A percentile compares a stretch with the other conserved stretches of the same genome.
Conservation (phyloP, 92 coral and sea anemone species). For the Bergia puertoricense region DNA sequence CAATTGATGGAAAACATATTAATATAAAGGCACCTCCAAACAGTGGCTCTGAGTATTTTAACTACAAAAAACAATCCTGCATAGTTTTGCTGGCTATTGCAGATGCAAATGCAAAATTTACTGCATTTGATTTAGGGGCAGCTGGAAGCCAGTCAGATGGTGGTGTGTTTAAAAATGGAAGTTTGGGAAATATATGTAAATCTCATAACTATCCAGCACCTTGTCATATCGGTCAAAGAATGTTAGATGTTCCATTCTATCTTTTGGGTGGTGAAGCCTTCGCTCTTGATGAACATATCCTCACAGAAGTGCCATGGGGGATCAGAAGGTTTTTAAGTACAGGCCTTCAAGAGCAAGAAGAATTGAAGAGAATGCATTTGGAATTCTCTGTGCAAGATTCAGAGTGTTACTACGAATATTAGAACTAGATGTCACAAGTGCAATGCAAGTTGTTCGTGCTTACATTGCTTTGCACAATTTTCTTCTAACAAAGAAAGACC, state of each 20-base stretch:
- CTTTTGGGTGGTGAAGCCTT: constrained; percentile 41
- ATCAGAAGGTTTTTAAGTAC: constrained; percentile 31
- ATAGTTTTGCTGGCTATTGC: constrained; percentile 63
- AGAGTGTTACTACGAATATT: constrained; percentile 36
- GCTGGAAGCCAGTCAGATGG: constrained; percentile 69
- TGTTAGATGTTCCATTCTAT: background rate
- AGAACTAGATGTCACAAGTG: constrained; percentile 36
- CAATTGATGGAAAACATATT: constrained; percentile 74
- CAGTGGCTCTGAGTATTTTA: constrained; percentile 63
- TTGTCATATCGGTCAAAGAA: background rate
- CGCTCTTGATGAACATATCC: constrained; percentile 29
- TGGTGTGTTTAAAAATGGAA: constrained; percentile 65
- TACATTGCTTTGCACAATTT: constrained; percentile 36
- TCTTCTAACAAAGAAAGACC: constrained; percentile 42
- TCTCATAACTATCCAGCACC: constrained; percentile 20
- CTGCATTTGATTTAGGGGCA: constrained; percentile 50
- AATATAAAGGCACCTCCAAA: constrained; percentile 65
- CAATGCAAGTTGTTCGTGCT: constrained; percentile 42
- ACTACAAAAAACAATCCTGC: constrained; percentile 61
- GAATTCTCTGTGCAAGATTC: constrained; percentile 40
- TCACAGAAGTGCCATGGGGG: constrained; percentile 40
- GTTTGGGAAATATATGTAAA: constrained; percentile 50
- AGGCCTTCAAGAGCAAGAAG: constrained; percentile 32
- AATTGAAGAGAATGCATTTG: constrained; percentile 44
- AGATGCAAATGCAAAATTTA: constrained; percentile 57